Base-by-base conservation (phyloP, 2,797 vertebrate genomes). In the Leptatherina wallacei region DNA sequence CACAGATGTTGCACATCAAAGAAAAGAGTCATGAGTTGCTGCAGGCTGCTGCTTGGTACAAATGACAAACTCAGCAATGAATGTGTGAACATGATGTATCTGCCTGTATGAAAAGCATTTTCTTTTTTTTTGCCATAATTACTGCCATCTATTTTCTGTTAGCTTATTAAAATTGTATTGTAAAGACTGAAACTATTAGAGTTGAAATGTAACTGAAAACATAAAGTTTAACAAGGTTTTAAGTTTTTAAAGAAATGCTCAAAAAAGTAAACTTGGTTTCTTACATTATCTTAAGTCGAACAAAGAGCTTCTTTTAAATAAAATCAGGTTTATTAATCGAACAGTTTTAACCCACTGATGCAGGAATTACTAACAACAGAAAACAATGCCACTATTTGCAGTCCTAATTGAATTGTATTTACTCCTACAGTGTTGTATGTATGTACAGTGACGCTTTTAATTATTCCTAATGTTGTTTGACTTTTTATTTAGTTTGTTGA, bases 1-100 rank as follows among this genome's bases (percentile, higher is more conserved):
- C 54, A 69, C 58, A 32, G 62, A 69, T 63, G 59, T 78, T 78
- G 44, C 67, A 74, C 73, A 77, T 91, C 36, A 86, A 89, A 29
- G n/a, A 59, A 84, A 71, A 47, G 42, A 20, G 80, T 78, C 71
- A 71, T 54, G 80, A 85, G 42, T 33, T 6, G 51, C 56, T 63
- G 75, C 77, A 76, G 75, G 58, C 74, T 32, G 67, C 65, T 63
- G 13, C 66, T 54, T 36, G 29, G 63, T 40, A 12, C 68, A 68
- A 75, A 82, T 77, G 74, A 78, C 63, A 77, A 67, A 69, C 67
- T 55, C 0, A 24, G 54, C 65, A 59, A 33, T 61, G 76, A 72
- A 68, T 56, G 80, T 79, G 84, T 85, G 52, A 60, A 62, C 42
- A 36, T 63, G 69, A 75, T 22, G 20, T 44, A 64, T 75, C 66